Evolutionary conservation across 2,888 invertebrate genomes (phyloP), one percentile per base, ranked within the genome.

Genomic region (Apotomis turbidana): DNA sequence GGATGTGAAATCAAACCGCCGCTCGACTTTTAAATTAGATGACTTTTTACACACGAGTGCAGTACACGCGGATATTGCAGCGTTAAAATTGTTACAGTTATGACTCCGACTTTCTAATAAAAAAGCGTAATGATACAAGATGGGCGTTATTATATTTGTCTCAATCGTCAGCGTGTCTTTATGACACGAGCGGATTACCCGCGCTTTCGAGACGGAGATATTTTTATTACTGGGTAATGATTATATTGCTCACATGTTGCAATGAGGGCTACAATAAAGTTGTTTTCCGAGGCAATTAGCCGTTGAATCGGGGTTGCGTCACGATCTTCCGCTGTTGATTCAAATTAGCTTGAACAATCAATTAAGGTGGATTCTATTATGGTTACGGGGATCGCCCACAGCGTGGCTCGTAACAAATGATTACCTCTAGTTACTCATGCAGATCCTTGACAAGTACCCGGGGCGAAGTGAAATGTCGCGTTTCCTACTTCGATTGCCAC

Each of bases 1-100:
- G 88, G 91, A 91, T 91, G 91, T 91, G 91, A 92, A 92, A 93
- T 92, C 90, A 87, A 86, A 86, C 84, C 84, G 80, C 78, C 83
- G 75, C 85, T 86, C 86, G 82, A 84, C 85, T 88, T 87, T 87
- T 85, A 87, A 89, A 89, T 88, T 84, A 84, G 85, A 84, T 82
- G 84, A 87, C 84, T 89, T 89, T 90, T 90, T 88, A 85, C 87
- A 85, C 82, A 83, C 82, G 76, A 83, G 79, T 83, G 84, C 88
- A 81, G 78, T 80, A 78, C 81, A 80, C 79, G 81, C 80, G 85
- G 85, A 87, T 85, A 86, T 85, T 81, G 87, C 85, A 82, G 73
- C 77, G 74, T 74, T 76, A 68, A 75, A 70, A 78, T 81, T 81
- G 83, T 85, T 83, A 85, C 87, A 85, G 84, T 85, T 85, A 83